Conservation (phyloP, 2,888 invertebrate genomes). For the Lottia scabra region DNA sequence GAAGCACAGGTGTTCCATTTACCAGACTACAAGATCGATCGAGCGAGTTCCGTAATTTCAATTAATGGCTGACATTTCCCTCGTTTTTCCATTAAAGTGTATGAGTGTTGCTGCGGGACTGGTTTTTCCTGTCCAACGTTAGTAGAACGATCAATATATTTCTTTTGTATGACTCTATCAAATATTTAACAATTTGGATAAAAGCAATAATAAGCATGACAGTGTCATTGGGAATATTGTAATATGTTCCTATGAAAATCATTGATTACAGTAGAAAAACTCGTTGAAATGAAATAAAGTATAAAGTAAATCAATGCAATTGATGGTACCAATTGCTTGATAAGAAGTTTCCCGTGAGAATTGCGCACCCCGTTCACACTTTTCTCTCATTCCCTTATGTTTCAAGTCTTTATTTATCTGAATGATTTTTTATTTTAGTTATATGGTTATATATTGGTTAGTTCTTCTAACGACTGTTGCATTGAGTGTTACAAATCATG, state of each 20-base stretch:
- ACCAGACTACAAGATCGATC: not conserved
- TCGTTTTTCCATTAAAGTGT: not conserved
- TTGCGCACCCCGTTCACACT: not conserved
- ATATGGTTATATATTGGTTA: not conserved
- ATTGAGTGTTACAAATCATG: too few species aligned
- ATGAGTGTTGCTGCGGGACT: conserved; percentile 1
- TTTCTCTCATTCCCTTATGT: not conserved
- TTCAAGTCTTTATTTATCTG: not conserved
- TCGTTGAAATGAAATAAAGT: not conserved
- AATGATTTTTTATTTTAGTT: not conserved
- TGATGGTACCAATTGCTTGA: not conserved
- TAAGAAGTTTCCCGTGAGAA: not conserved
- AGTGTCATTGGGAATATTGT: not conserved
- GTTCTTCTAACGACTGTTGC: too few species aligned
- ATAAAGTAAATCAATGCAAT: not conserved
- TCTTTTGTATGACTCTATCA: not conserved
- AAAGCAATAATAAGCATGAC: conserved; percentile 3
- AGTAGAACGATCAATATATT: not conserved
- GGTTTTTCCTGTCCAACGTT: not conserved
- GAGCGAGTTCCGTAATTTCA: not conserved
- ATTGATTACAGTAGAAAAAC: not conserved
- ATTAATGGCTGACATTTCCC: conserved; percentile 1
- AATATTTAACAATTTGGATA: not conserved
- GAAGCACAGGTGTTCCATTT: conserved; percentile 14
- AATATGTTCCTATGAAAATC: not conserved